Evolutionary conservation across 2,113 vertebrate genomes (phyloP).

Genomic region (Gallinago media): DNA sequence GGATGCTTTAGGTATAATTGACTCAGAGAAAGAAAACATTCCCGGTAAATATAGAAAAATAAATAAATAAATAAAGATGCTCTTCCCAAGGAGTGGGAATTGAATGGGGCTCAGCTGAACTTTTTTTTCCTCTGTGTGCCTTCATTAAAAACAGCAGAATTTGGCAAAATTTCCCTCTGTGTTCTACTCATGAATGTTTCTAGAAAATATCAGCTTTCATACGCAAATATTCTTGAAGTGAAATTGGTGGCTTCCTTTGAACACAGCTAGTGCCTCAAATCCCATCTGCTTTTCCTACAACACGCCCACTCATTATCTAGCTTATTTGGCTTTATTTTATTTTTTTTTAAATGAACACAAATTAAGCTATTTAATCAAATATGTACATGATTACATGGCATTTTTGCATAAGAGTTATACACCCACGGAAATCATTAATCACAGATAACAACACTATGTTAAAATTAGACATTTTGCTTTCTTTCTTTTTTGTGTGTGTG

Average conservation of each 20-base stretch:
- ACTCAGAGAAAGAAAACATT: conserved; percentile 44
- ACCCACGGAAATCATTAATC: conserved; percentile 72
- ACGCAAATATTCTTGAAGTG: conserved; percentile 72
- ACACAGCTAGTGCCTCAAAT: conserved; percentile 66
- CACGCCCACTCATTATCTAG: conserved; percentile 76
- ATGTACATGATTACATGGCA: conserved; percentile 65
- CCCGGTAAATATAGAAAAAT: conserved; percentile 28
- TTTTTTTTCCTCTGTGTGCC: neutral
- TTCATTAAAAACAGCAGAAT: conserved; percentile 61
- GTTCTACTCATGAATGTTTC: conserved; percentile 72
- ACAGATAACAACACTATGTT: conserved; percentile 70
- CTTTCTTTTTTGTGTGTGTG: conserved; percentile 23
- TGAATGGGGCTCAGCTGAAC: conserved; percentile 52
- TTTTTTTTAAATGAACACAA: conserved; percentile 73
- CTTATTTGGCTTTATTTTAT: conserved; percentile 75
- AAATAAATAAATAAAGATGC: conserved; percentile 55
- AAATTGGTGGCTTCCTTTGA: conserved; percentile 72
- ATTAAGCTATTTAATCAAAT: conserved; percentile 75
- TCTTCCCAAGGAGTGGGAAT: conserved; percentile 34
- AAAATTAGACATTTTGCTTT: conserved; percentile 70
- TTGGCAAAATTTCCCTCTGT: conserved; percentile 70
- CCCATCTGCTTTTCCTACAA: conserved; percentile 75
- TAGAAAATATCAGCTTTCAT: conserved; percentile 73
- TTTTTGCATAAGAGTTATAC: conserved; percentile 68
- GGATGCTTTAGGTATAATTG: conserved; percentile 42